phyloP scores from a whole-genome alignment of 2,113 vertebrate genomes.

The Oreotrochilus melanogaster region DNA sequence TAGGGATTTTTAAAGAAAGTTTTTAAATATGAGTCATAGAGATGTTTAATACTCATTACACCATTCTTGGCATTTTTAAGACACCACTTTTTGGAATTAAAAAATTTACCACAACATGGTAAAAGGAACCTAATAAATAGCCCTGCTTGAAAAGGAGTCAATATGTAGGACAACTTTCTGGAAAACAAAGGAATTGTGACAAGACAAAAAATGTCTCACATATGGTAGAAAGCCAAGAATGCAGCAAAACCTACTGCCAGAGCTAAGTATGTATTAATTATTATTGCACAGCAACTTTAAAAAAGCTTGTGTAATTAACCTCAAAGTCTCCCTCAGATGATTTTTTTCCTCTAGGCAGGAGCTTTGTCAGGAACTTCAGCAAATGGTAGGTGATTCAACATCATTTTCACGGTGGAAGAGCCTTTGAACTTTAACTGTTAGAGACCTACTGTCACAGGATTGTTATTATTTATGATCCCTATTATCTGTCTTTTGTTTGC shows the following conservation, averaged over 20 bases:
- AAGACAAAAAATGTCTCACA: neutral
- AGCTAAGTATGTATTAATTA: slow-evolving; percentile 23
- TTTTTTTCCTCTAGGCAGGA: slow-evolving; percentile 18
- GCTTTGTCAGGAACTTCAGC: slow-evolving; percentile 26
- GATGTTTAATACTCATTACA: neutral
- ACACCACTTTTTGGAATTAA: neutral
- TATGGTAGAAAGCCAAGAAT: neutral
- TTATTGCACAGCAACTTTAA: neutral
- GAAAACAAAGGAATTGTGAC: neutral
- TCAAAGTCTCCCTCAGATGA: slow-evolving; percentile 2
- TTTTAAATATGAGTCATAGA: neutral
- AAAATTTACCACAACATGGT: neutral
- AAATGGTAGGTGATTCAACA: neutral
- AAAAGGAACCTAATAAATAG: neutral
- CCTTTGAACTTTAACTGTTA: slow-evolving; percentile 11
- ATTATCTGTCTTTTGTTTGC: neutral
- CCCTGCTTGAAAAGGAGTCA: neutral
- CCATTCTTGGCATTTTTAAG: neutral
- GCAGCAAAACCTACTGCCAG: neutral
- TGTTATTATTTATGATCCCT: neutral
- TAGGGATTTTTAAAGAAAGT: neutral
- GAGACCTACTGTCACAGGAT: neutral
- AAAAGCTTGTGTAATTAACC: slow-evolving; percentile 44
- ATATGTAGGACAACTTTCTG: neutral
- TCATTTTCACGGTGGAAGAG: slow-evolving; percentile 1